phyloP scores from a whole-genome alignment of 2,888 invertebrate species.

The Dromius quadrimaculatus region DNA sequence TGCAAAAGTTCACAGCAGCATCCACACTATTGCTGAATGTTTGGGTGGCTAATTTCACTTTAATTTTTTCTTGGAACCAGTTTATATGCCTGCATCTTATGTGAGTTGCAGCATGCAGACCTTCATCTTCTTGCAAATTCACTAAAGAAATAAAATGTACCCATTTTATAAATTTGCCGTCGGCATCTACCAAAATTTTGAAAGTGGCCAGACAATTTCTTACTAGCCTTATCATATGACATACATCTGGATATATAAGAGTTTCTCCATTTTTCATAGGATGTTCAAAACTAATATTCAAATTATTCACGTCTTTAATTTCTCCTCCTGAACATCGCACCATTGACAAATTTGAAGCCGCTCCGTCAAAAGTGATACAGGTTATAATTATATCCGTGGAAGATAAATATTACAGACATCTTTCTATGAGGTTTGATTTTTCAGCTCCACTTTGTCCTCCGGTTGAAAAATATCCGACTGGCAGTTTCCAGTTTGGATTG shows the following conservation, averaged over 20 bases:
- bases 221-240: conserved; percentile 58
- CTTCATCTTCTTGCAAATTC: conserved; percentile 53
- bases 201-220: conserved; percentile 55
- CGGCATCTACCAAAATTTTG: conserved; percentile 46
- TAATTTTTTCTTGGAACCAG: conserved; percentile 47
- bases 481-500: conserved; percentile 1
- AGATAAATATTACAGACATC: too few species aligned
- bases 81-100: conserved; percentile 51
- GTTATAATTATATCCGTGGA: too few species aligned
- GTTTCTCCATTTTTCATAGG: too few species aligned
- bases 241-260: too few species aligned
- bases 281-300: too few species aligned
- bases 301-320: too few species aligned
- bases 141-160: conserved; percentile 54
- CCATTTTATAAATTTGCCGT: conserved; percentile 54
- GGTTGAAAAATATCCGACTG: conserved; percentile 4
- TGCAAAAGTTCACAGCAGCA: conserved; percentile 45
- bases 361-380: too few species aligned
- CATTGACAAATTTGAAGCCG: too few species aligned
- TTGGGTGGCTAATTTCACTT: conserved; percentile 55
- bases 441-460: too few species aligned
- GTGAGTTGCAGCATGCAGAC: conserved; percentile 56
- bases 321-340: too few species aligned
- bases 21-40: conserved; percentile 53
- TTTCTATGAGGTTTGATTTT: too few species aligned